Evolutionary conservation across 1,140 invertebrate species (phyloP), one percentile per base, ranked within the genome.

Genomic region (Fopius arisanus): DNA sequence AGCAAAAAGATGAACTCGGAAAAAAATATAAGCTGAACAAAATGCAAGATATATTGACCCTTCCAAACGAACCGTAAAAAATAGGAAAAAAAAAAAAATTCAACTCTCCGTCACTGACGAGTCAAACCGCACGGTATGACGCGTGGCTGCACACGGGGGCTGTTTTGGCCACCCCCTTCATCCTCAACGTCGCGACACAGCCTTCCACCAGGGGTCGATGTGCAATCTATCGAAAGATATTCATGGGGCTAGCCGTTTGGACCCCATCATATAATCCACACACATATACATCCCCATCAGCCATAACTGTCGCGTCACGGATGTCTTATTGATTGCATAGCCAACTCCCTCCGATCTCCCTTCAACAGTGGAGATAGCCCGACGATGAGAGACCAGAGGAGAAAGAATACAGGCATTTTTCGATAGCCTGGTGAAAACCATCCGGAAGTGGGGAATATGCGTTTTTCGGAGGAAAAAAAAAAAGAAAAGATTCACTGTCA

Each of bases 181-280:
- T 73, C 72, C 77, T 77, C 77, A 31, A 62, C 77, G 79, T 79
- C 79, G 81, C 80, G 82, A 84, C 81, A 79, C 80, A 82, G 65
- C 54, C 21, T 68, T 70, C 66, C 67, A 75, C 71, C 80, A 80
- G 80, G 80, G 81, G 80, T 82, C 80, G 82, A 84, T 88, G 86
- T 86, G 86, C 86, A 88, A 88, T 88, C 86, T 87, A 87, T 87
- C 87, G 86, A 87, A 87, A 87, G 86, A 88, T 88, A 87, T 88
- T 88, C 86, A 88, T 88, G 86, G 85, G 86, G 86, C 80, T 81
- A 81, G 79, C 81, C 83, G 81, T 79, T 82, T 80, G 81, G 59
- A 43, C 63, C 48, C 70, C 54, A 63, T 67, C 40, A 62, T 40
- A 48, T 41, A 37, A 54, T 67, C 70, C 59, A 59, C 19, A 72